Conservation (phyloP, 2,797 vertebrate genomes). For the Tachyglossus aculeatus region DNA sequence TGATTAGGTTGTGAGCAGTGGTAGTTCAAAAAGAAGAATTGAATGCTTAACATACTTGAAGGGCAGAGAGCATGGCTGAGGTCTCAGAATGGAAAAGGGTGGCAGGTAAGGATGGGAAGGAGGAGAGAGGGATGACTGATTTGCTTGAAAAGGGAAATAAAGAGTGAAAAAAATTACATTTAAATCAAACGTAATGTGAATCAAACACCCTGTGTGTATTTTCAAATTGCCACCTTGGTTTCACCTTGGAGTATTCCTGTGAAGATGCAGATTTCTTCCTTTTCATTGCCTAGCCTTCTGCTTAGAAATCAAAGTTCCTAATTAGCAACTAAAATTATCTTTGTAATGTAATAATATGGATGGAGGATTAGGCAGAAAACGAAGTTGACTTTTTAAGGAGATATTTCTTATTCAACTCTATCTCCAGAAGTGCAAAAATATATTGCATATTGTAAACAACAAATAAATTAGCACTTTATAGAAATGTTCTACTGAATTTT, state of each 20-base stretch:
- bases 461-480: not conserved
- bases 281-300: not conserved
- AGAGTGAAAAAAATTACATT: slow-evolving; percentile 22
- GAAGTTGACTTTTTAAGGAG: not conserved
- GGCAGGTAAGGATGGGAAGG: too few relatives aligned
- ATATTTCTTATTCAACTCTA: not conserved
- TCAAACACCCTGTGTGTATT: not conserved
- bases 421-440: not conserved
- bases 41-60: too few relatives aligned
- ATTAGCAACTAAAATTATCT: not conserved
- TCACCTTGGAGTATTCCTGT: not conserved
- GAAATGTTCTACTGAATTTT: not conserved
- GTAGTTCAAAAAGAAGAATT: slow-evolving; percentile 53
- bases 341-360: not conserved
- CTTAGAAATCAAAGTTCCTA: not conserved
- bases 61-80: too few relatives aligned
- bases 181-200: not conserved
- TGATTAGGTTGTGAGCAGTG: slow-evolving; percentile 42
- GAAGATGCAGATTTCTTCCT: not conserved
- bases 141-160: slow-evolving; percentile 24
- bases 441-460: not conserved
- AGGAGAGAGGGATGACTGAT: not conserved
- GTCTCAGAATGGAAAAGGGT: too few relatives aligned
- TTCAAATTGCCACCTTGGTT: not conserved
- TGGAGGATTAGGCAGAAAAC: not conserved